Conservation (phyloP, 2,888 invertebrate genomes). For the Chloroclysta siterata region DNA sequence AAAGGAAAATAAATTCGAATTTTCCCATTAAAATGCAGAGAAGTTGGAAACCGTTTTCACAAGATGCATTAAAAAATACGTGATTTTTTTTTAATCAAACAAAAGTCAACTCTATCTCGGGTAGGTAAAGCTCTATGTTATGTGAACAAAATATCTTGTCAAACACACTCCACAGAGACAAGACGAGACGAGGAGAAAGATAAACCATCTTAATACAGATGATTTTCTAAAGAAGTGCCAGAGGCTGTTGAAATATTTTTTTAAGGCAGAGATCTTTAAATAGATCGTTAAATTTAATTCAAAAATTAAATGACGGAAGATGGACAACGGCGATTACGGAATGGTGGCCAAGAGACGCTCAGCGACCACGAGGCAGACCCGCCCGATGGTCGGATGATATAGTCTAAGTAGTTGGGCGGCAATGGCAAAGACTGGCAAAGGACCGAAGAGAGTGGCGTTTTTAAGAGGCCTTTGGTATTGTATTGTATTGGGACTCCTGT, state of each 20-base stretch:
- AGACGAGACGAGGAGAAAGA: conserved; percentile 42
- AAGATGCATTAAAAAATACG: conserved; percentile 22
- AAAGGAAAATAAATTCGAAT: conserved; percentile 9
- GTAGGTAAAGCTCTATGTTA: conserved; percentile 2
- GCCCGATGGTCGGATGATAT: too few relatives aligned
- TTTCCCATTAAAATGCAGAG: conserved; percentile 12
- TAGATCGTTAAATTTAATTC: too few relatives aligned
- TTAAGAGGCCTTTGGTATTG: too few relatives aligned
- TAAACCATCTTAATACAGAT: conserved; percentile 42
- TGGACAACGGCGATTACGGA: too few relatives aligned
- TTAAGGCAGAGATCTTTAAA: conserved; percentile 26
- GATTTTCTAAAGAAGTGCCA: conserved; percentile 26
- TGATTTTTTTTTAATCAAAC: conserved; percentile 5
- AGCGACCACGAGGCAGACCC: too few relatives aligned
- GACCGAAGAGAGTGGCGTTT: too few relatives aligned
- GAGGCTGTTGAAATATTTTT: conserved; percentile 21
- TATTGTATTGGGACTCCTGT: too few relatives aligned
- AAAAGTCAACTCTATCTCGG: conserved; percentile 28
- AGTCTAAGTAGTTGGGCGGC: too few relatives aligned
- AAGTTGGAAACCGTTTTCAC: conserved; percentile 19
- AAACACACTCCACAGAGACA: conserved; percentile 47
- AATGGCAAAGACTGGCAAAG: too few relatives aligned
- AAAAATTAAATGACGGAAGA: too few relatives aligned
- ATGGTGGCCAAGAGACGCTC: too few relatives aligned
- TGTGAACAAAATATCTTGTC: conserved; percentile 22